phyloP scores from a whole-genome alignment of 2,113 vertebrate species.

The Steatornis caripensis region DNA sequence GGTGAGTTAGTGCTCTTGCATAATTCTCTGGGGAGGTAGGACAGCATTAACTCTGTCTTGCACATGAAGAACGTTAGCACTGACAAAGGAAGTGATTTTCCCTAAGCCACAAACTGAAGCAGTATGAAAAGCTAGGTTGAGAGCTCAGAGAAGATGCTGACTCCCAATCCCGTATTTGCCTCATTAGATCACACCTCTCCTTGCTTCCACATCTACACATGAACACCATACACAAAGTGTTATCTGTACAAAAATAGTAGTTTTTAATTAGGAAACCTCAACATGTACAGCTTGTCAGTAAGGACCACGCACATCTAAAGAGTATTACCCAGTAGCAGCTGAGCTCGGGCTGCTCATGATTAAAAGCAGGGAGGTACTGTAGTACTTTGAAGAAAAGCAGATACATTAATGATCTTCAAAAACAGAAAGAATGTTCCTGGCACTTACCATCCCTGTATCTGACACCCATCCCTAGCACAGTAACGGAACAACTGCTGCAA shows the following conservation, averaged over 20 bases:
- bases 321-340: not conserved
- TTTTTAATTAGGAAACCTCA: not conserved
- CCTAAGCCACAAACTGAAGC: not conserved
- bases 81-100: not conserved
- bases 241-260: not conserved
- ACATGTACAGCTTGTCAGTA: not conserved
- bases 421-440: conserved; percentile 50
- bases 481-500: conserved; percentile 35
- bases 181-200: not conserved
- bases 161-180: not conserved
- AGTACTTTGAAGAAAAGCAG: conserved; percentile 19
- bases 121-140: not conserved
- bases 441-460: conserved; percentile 18
- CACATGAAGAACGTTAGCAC: not conserved
- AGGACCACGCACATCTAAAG: not conserved
- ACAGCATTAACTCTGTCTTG: not conserved
- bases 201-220: not conserved
- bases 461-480: conserved; percentile 36
- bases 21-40: not conserved
- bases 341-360: not conserved
- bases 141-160: not conserved
- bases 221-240: not conserved
- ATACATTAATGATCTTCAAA: conserved; percentile 27
- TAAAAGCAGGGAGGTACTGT: conserved; percentile 3
- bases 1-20: not conserved